A percentile compares a stretch with the other conserved stretches of the same genome.
These are phyloP conservation scores for Leptopilina boulardi DNA, from an alignment of 1,140 invertebrate genomes.

Conservation along the genomic window DNA sequence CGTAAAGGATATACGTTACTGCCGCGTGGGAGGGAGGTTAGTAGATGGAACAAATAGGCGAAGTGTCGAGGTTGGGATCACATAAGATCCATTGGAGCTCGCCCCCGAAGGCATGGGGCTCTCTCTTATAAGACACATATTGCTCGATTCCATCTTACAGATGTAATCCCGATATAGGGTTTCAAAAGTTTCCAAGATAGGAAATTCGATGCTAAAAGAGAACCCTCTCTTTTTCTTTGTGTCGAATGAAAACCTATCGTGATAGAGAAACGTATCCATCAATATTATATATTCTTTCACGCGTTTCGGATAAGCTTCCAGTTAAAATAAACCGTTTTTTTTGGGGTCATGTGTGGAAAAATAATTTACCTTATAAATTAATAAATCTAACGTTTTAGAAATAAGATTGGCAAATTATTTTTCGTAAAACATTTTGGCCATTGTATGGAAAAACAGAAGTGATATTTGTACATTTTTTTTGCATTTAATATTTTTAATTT, in stretches of 20 bases:
- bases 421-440: no score
- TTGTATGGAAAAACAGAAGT: no score
- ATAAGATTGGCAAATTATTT: no score
- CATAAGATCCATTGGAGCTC: constrained; percentile 33
- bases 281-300: constrained; percentile 29
- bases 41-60: not conserved
- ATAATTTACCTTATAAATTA: not conserved
- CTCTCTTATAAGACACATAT: constrained; percentile 37
- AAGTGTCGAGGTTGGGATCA: constrained; percentile 27
- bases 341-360: not conserved
- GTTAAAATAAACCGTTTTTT: not conserved
- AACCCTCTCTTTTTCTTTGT: not conserved
- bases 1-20: not conserved
- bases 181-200: constrained; percentile 42
- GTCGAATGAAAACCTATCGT: constrained; percentile 22
- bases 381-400: no score
- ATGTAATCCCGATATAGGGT: constrained; percentile 44
- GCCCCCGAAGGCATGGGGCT: not conserved
- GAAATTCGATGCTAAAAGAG: constrained; percentile 36
- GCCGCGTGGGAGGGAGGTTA: no score
- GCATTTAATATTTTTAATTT: no score
- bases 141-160: constrained; percentile 35
- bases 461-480: no score
- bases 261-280: constrained; percentile 37
- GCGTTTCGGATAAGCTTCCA: not conserved